phyloP scores from a whole-genome alignment of 2,113 vertebrate species.

The Arizona elegans region DNA sequence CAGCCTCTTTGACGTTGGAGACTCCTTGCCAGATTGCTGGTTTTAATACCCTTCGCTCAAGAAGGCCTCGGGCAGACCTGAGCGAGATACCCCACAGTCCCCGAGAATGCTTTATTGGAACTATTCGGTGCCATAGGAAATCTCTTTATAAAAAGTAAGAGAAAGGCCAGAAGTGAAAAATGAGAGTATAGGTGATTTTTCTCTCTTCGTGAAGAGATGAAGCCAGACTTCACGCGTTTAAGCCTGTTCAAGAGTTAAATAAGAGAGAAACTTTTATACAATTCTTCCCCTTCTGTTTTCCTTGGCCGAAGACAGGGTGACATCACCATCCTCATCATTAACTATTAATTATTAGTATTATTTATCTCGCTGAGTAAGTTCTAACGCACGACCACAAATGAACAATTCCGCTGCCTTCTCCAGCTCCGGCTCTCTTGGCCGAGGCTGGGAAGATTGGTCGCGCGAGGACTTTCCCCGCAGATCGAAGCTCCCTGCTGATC shows the following conservation, averaged over 20 bases:
- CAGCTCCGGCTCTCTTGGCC: background rate
- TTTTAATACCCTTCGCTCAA: background rate
- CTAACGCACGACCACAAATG: background rate
- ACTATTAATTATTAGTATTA: background rate
- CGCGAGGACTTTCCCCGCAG: constrained; percentile 51
- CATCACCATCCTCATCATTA: background rate
- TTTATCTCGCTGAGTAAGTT: background rate
- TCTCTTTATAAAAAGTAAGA: background rate
- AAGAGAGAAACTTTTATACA: background rate
- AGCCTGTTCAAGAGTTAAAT: background rate
- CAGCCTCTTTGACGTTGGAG: background rate
- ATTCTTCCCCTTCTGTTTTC: background rate
- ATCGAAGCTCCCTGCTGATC: constrained; percentile 80
- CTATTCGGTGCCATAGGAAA: background rate
- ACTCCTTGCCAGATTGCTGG: background rate
- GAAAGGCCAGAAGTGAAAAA: background rate
- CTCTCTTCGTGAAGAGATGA: background rate
- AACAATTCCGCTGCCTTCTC: background rate
- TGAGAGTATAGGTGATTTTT: background rate
- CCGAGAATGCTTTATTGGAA: background rate
- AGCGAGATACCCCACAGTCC: background rate
- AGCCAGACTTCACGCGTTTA: background rate
- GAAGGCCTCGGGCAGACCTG: background rate
- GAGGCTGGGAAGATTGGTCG: background rate
- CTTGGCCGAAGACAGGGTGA: background rate